Percentiles rank a stretch among this genome's conserved stretches.
phyloP scores from a whole-genome alignment of 2,888 invertebrate species.

The Elegia similella region DNA sequence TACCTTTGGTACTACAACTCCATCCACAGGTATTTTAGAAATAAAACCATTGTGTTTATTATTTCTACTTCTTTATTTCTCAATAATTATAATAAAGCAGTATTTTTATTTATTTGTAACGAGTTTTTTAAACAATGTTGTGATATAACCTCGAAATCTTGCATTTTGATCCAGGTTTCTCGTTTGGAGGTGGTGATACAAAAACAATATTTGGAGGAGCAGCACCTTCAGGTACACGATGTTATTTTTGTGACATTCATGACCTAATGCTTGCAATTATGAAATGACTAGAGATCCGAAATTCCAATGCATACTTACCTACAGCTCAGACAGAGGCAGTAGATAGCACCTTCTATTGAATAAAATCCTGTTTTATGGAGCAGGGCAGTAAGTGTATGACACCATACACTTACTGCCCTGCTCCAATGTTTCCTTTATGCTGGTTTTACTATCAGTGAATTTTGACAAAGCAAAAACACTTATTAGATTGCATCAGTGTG shows the following conservation, averaged over 20 bases:
- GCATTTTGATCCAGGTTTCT: conserved; percentile 44
- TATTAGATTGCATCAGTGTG: too few species aligned
- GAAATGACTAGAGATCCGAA: too few species aligned
- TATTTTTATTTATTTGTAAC: not conserved
- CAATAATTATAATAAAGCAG: not conserved
- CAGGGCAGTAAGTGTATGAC: too few species aligned
- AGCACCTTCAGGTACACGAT: conserved; percentile 39
- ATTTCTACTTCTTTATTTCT: not conserved
- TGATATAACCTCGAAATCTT: conserved; percentile 21
- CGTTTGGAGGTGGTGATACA: conserved; percentile 68
- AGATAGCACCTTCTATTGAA: too few species aligned
- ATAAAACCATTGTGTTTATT: not conserved
- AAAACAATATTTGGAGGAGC: conserved; percentile 58
- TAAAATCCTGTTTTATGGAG: too few species aligned
- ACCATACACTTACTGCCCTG: too few species aligned
- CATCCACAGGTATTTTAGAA: conserved; percentile 51
- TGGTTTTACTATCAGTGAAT: too few species aligned
- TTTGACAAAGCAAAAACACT: too few species aligned
- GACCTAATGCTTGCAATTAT: too few species aligned
- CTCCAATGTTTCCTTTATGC: too few species aligned
- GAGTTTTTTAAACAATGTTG: not conserved
- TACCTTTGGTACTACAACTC: conserved; percentile 60
- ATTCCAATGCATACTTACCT: too few species aligned
- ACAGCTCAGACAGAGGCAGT: too few species aligned
- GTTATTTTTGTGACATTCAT: not conserved